These are phyloP conservation scores for Notechis scutatus DNA, from an alignment of 2,113 vertebrate genomes.

Conservation along the genomic window DNA sequence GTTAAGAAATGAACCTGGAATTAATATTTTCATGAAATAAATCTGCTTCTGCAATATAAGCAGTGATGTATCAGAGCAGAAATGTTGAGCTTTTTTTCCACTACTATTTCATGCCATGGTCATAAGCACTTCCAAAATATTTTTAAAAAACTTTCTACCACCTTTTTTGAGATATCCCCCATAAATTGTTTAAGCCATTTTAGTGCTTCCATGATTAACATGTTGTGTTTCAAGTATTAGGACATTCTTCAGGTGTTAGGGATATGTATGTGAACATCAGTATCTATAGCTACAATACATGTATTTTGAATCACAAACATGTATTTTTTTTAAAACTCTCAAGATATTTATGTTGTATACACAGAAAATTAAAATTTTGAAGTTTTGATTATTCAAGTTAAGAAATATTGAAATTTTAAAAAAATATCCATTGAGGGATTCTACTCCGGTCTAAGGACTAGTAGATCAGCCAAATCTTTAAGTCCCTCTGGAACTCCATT, in stretches of 20 bases:
- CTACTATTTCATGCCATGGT: slow-evolving; percentile 15
- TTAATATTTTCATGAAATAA: slow-evolving; percentile 41
- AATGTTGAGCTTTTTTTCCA: slow-evolving; percentile 17
- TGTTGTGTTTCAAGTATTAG: not conserved
- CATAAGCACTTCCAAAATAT: slow-evolving; percentile 20
- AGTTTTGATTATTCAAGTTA: not conserved
- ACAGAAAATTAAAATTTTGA: not conserved
- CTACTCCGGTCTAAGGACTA: not conserved
- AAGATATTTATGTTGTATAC: not conserved
- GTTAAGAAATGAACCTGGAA: slow-evolving; percentile 36
- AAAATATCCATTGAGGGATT: not conserved
- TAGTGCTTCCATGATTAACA: not conserved
- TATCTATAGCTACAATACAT: not conserved
- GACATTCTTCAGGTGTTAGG: too few relatives aligned
- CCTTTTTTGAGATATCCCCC: not conserved
- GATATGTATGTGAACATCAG: not conserved
- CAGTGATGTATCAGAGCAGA: slow-evolving; percentile 34
- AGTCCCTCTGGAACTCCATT: not conserved
- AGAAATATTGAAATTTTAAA: not conserved
- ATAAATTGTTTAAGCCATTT: not conserved
- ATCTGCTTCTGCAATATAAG: slow-evolving; percentile 15
- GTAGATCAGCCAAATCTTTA: not conserved
- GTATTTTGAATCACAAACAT: not conserved
- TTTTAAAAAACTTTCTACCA: not conserved
- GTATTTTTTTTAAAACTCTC: not conserved